A percentile compares a stretch with the other conserved stretches of the same genome.
These are phyloP conservation scores for Peribatodes rhomboidaria DNA, from an alignment of 2,888 invertebrate genomes.

Conservation along the genomic window DNA sequence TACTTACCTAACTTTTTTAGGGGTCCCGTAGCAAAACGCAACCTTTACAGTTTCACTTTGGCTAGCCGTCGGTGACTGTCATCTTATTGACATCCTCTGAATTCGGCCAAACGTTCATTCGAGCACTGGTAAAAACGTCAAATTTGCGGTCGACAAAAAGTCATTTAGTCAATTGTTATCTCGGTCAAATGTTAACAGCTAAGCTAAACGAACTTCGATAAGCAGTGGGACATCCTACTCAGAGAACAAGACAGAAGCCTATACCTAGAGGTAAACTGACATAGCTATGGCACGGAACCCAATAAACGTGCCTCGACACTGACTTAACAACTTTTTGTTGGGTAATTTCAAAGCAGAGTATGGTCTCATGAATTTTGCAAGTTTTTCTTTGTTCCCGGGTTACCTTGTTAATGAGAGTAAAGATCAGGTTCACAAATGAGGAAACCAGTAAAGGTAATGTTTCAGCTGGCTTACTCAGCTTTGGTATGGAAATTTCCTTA, in stretches of 20 bases:
- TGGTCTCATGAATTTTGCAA: conserved; percentile 46
- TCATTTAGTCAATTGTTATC: too few relatives aligned
- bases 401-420: conserved; percentile 40
- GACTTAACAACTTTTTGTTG: conserved; percentile 24
- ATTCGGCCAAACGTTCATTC: too few relatives aligned
- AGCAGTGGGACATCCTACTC: too few relatives aligned
- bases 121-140: too few relatives aligned
- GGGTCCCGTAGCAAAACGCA: background rate
- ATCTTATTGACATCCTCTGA: too few relatives aligned
- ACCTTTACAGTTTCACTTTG: too few relatives aligned
- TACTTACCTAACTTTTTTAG: background rate
- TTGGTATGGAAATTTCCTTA: conserved; percentile 13
- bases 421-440: conserved; percentile 47
- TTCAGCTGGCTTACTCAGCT: conserved; percentile 3
- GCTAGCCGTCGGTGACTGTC: too few relatives aligned
- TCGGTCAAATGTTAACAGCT: too few relatives aligned
- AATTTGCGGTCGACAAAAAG: too few relatives aligned
- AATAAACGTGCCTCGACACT: background rate
- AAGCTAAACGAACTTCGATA: too few relatives aligned
- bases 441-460: conserved; percentile 17
- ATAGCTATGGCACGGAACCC: background rate
- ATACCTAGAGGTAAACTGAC: too few relatives aligned
- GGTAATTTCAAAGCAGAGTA: conserved; percentile 44
- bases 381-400: conserved; percentile 35
- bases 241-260: too few relatives aligned